Evolutionary conservation across 2,888 invertebrate species (phyloP).

Genomic region (Serrognathus titanus): DNA sequence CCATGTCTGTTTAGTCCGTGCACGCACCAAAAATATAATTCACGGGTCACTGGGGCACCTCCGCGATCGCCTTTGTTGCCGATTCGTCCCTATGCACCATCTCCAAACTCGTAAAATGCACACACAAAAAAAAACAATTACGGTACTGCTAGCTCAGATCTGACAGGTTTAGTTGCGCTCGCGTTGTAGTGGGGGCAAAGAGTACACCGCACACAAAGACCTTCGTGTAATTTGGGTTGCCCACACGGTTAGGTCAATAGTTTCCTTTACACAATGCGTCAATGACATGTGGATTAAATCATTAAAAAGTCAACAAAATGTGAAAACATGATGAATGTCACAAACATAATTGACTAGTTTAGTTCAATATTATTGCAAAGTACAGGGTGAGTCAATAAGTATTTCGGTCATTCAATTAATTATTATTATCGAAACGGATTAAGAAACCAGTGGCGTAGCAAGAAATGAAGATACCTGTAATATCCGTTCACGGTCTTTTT

Average conservation of each 20-base stretch:
- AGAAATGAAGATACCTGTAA: no score
- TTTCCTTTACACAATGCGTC: no score
- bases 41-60: conserved; percentile 34
- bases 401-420: no score
- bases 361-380: no score
- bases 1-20: conserved; percentile 38
- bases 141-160: conserved; percentile 39
- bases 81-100: conserved; percentile 37
- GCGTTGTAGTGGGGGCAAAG: conserved; percentile 1
- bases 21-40: conserved; percentile 4
- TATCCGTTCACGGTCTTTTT: no score
- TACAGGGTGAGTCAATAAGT: no score
- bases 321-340: no score
- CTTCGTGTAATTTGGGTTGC: conserved; percentile 16
- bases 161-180: conserved; percentile 24
- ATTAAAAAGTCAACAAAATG: no score
- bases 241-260: neutral
- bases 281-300: no score
- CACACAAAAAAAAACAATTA: conserved; percentile 42
- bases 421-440: no score
- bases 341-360: no score
- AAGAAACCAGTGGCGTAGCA: no score
- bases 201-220: conserved; percentile 19
- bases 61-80: conserved; percentile 29
- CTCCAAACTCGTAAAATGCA: conserved; percentile 35